phyloP scores from a whole-genome alignment of 2,888 invertebrate genomes.

The Aethes cnicana region DNA sequence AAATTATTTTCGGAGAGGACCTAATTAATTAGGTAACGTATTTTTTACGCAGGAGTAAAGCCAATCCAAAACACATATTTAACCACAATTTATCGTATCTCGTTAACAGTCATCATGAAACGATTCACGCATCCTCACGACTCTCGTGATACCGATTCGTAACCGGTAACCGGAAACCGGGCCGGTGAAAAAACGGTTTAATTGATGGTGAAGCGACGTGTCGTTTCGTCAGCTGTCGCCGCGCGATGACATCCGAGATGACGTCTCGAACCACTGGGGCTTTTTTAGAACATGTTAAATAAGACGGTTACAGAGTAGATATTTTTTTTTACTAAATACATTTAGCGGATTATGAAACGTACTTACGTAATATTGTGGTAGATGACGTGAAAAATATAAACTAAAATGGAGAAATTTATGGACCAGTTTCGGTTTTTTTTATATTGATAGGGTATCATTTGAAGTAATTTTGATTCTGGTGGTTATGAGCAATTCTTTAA shows the following conservation, averaged over 20 bases:
- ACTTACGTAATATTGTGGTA: too few species aligned
- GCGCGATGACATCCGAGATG: constrained; percentile 55
- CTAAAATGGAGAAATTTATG: too few species aligned
- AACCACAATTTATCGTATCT: constrained; percentile 3
- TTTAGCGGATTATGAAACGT: too few species aligned
- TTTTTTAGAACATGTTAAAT: constrained; percentile 27
- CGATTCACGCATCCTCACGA: constrained; percentile 32
- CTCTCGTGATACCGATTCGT: constrained; percentile 39
- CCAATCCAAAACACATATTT: constrained; percentile 1
- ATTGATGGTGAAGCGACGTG: constrained; percentile 60
- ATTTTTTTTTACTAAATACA: background rate
- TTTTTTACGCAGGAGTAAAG: too few species aligned
- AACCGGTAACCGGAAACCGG: constrained; percentile 55
- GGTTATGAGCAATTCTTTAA: too few species aligned
- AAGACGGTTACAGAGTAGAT: background rate
- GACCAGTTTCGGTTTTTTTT: too few species aligned
- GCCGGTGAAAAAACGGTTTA: constrained; percentile 47
- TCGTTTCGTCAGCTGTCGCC: constrained; percentile 58
- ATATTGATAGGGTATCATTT: too few species aligned
- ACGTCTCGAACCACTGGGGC: constrained; percentile 34
- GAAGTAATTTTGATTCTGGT: too few species aligned
- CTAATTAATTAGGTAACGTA: too few species aligned
- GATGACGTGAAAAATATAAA: too few species aligned
- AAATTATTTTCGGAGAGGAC: too few species aligned
- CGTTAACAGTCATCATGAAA: constrained; percentile 11